Evolutionary conservation across 1,140 invertebrate genomes (phyloP).

Genomic region (Dreissena rostriformis): DNA sequence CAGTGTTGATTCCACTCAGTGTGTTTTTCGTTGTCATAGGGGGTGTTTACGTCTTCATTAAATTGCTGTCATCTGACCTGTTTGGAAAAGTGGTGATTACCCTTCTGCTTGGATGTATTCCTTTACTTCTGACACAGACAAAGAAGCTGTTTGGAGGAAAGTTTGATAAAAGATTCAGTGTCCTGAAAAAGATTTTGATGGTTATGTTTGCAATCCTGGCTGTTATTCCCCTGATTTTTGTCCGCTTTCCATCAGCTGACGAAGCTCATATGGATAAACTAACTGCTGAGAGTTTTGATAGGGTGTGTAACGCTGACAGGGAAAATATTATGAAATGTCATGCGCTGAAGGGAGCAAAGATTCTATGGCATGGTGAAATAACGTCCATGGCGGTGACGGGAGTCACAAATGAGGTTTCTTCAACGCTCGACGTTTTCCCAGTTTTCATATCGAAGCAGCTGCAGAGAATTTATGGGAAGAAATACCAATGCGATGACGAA

Average conservation of each 20-base stretch:
- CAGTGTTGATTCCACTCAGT: constrained; percentile 71
- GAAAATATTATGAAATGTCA: constrained; percentile 64
- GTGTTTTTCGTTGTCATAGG: constrained; percentile 60
- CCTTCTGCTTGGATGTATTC: constrained; percentile 64
- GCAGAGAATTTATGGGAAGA: constrained; percentile 72
- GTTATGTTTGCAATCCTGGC: constrained; percentile 71
- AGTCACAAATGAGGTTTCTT: constrained; percentile 70
- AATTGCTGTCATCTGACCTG: constrained; percentile 67
- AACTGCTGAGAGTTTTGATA: constrained; percentile 63
- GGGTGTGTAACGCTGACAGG: constrained; percentile 63
- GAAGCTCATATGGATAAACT: constrained; percentile 53
- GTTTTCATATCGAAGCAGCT: constrained; percentile 68
- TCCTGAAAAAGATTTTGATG: constrained; percentile 72
- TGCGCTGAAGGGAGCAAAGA: constrained; percentile 67
- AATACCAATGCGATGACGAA: constrained; percentile 63
- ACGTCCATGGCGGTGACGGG: constrained; percentile 64
- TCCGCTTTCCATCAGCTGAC: constrained; percentile 62
- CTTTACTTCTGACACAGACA: constrained; percentile 71
- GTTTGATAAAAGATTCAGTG: constrained; percentile 62
- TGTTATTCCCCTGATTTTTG: constrained; percentile 71
- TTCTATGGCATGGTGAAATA: constrained; percentile 69
- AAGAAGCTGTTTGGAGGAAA: constrained; percentile 71
- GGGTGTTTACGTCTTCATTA: constrained; percentile 60
- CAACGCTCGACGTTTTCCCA: constrained; percentile 69
- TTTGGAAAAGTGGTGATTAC: constrained; percentile 75